Base-by-base conservation (phyloP, 1,140 invertebrate species). In the Zaprionus gabonicus region DNA sequence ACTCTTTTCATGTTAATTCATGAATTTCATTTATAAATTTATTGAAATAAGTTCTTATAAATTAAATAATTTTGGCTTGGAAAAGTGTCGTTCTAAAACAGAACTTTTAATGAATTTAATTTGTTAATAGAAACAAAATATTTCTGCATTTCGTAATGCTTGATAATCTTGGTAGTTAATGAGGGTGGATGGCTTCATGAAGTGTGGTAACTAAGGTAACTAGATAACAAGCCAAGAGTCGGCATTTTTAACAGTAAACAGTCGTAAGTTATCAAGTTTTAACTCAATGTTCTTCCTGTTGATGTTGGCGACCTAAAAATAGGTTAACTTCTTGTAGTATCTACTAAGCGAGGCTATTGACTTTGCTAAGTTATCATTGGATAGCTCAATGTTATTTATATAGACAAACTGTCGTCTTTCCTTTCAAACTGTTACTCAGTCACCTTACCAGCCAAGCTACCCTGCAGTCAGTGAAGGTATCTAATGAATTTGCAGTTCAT, bases 161-260 rank as follows among this genome's bases (percentile, higher is more conserved):
- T 51, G 20, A 51, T 23, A 23, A 23, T 2, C 20, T 51, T 23
- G 17, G 20, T 23, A 51, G 13, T 51, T 20, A 23, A n/a, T 12
- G 2, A 13, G 10, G 46, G 46, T 23, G 3, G n/a, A 23, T 12
- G 13, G 10, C 46, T 51, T 13, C 1, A 51, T 51, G 10, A 13
- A 51, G 0, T 51, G 20, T 51, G 46, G 46, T 51, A 51, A 51
- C 46, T 51, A 51, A 51, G 46, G 46, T 51, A 51, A 51, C 46
- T 25, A 23, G 46, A 51, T 51, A 51, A 51, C 46, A 51, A 51
- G 10, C 46, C 4, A 4, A 51, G 46, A 25, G 46, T 51, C 20
- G 10, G 25, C 10, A 51, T 51, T 51, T 51, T 13, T 3, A 23
- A 23, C 10, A n/a, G 46, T 25, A 51, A 51, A 51, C 46, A 51